Base-by-base conservation (phyloP, 2,797 vertebrate genomes). In the Odontamblyopus lacepedii region DNA sequence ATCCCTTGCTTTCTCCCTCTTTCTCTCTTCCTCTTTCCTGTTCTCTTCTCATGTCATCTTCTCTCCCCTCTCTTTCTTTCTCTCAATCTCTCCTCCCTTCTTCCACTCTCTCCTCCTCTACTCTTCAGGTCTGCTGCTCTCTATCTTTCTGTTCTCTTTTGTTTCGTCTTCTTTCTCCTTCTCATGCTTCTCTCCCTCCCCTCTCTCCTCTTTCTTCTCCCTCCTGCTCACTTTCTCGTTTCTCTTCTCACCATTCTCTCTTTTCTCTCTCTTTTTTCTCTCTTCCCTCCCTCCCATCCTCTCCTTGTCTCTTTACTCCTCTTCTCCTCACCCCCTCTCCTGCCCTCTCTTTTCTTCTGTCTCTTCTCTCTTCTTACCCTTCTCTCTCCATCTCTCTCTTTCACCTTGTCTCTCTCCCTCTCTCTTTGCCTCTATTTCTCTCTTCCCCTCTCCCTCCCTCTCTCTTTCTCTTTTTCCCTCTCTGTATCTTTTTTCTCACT, bases 401-500 rank as follows among this genome's bases (percentile, higher is more conserved):
- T 29, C 13, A 35, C 6, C 32, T 35, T 35, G 5, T 5, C 26
- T 16, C 27, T 6, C 44, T 13, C 29, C 51, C 78, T 75, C 78
- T 50, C 48, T 50, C 11, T 15, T 5, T 23, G 23, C 23, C 23
- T 23, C 23, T 23, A 30, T 30, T 4, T 30, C 30, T 30, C 30
- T 30, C 30, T 19, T 50, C 6, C 6, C 32, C 48, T 9, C n/a
- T 12, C 1, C 11, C 53, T 56, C 55, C 12, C 3, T 26, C 23
- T 1, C 78, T 76, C n/a, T 26, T 18, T 11, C 7, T 11, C 55
- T 57, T 8, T 11, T 26, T 15, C 26, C n/a, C 11, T 16, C 2
- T 32, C 72, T 81, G 70, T 41, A 79, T n/a, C 51, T 19, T n/a
- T 6, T 55, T 18, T 55, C 19, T 55, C 51, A 1, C 19, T n/a